phyloP scores from a whole-genome alignment of 2,113 vertebrate genomes.

The Sphaerodactylus townsendi region DNA sequence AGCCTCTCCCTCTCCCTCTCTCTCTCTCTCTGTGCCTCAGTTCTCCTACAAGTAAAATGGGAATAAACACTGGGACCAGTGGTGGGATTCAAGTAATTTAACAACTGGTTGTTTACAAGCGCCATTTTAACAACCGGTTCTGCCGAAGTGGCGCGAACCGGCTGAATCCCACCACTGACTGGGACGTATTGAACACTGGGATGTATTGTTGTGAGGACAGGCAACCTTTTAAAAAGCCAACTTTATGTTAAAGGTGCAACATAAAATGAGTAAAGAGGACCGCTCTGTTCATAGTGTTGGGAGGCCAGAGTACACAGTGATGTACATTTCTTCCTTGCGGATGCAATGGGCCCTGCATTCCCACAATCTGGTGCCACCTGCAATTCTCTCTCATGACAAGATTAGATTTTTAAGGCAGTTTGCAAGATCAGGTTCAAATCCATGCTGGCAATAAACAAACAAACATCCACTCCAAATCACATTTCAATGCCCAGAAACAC shows the following conservation, averaged over 20 bases:
- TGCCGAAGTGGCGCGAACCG: too few relatives aligned
- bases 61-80: not conserved
- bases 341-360: not conserved
- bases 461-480: not conserved
- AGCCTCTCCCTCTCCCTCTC: not conserved
- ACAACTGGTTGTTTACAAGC: too few relatives aligned
- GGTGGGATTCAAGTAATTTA: too few relatives aligned
- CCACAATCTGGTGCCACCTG: not conserved
- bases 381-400: not conserved
- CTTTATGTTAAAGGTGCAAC: not conserved
- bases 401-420: slow-evolving; percentile 13
- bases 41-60: not conserved
- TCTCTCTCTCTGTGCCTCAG: not conserved
- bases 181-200: too few relatives aligned
- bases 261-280: not conserved
- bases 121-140: too few relatives aligned
- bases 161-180: too few relatives aligned
- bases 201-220: not conserved
- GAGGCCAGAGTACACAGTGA: not conserved
- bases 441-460: not conserved
- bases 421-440: slow-evolving; percentile 14
- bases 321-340: not conserved
- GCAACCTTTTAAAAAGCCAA: not conserved
- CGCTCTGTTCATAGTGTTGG: not conserved
- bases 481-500: not conserved